A percentile compares a stretch with the other conserved stretches of the same genome.
These are phyloP conservation scores for Planiliza haematocheilus DNA, from an alignment of 2,113 vertebrate genomes.

Conservation along the genomic window DNA sequence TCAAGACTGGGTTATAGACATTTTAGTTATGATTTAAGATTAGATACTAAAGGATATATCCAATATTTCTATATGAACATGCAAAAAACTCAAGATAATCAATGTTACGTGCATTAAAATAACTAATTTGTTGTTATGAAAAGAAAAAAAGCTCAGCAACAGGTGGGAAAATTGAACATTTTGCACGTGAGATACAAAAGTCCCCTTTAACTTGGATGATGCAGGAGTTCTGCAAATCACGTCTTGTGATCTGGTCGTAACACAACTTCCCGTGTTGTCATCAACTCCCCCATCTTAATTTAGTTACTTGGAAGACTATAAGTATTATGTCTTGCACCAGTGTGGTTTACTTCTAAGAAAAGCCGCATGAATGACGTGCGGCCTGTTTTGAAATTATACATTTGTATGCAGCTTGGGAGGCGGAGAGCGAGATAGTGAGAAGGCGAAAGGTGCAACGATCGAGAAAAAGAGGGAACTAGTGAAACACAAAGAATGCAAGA, in stretches of 20 bases:
- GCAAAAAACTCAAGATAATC: too few species aligned
- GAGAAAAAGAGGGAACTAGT: background rate
- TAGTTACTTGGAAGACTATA: conserved; percentile 6
- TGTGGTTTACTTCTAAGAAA: conserved; percentile 40
- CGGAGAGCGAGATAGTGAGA: background rate
- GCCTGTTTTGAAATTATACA: conserved; percentile 23
- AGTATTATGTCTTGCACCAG: conserved; percentile 1
- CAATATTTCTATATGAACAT: too few species aligned
- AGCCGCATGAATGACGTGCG: background rate
- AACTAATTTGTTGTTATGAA: too few species aligned
- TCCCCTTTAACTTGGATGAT: too few species aligned
- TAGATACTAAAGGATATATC: too few species aligned
- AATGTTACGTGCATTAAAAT: too few species aligned
- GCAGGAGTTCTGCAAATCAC: too few species aligned
- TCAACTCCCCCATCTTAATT: background rate
- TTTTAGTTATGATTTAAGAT: background rate
- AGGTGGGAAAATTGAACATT: too few species aligned
- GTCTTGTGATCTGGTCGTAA: background rate
- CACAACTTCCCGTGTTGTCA: conserved; percentile 27
- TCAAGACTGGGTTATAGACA: background rate
- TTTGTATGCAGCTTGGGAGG: conserved; percentile 12
- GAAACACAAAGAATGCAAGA: background rate
- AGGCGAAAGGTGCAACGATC: background rate
- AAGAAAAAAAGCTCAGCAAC: too few species aligned
- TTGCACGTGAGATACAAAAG: too few species aligned